phyloP scores from a whole-genome alignment of 2,113 vertebrate genomes.

The Forbesichthys papilliferus region DNA sequence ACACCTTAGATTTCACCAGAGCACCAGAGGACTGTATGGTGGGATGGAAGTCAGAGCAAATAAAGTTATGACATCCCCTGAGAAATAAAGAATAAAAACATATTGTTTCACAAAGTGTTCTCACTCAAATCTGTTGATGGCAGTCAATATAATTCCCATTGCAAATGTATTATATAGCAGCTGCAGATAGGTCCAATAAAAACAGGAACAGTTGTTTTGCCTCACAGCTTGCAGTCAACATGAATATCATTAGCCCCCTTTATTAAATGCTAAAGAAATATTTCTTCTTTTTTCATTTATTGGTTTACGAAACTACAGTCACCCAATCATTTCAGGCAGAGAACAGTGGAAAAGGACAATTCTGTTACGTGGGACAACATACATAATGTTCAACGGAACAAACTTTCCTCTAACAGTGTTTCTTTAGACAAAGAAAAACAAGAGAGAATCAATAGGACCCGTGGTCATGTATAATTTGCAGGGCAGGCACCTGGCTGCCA shows the following conservation, averaged over 20 bases:
- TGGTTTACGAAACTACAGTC: constrained; percentile 12
- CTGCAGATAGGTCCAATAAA: constrained; percentile 23
- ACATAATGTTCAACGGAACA: constrained; percentile 47
- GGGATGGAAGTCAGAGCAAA: constrained; percentile 60
- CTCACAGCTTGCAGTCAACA: constrained; percentile 10
- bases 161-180: constrained; percentile 14
- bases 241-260: constrained; percentile 39
- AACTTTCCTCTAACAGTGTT: constrained; percentile 70
- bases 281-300: background rate
- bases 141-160: constrained; percentile 26
- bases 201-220: constrained; percentile 27
- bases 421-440: constrained; percentile 73
- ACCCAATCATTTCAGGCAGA: constrained; percentile 31
- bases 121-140: constrained; percentile 35
- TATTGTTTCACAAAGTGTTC: constrained; percentile 52
- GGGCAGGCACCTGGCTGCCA: constrained; percentile 69
- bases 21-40: constrained; percentile 40
- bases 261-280: constrained; percentile 28
- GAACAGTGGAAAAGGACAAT: constrained; percentile 44
- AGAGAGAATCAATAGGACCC: constrained; percentile 72
- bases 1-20: constrained; percentile 70
- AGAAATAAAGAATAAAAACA: constrained; percentile 54
- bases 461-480: constrained; percentile 77
- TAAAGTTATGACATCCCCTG: constrained; percentile 46
- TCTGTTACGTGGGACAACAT: constrained; percentile 50